Conservation (phyloP, 2,113 vertebrate species). For the Pungitius pungitius region DNA sequence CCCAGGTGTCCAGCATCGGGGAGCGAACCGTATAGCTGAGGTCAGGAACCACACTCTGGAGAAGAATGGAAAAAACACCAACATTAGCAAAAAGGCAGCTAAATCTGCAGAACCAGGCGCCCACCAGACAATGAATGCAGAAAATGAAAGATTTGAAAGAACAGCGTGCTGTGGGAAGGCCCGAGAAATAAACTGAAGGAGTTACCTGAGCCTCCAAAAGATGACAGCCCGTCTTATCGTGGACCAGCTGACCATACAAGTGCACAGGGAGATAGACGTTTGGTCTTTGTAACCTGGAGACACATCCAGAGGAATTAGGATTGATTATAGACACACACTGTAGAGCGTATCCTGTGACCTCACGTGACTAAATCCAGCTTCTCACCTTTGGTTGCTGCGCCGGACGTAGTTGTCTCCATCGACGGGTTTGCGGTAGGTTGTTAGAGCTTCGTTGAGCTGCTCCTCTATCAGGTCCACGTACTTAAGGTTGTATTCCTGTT, state of each 20-base stretch:
- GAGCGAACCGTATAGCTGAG: slow-evolving; percentile 94
- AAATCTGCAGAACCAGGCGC: not conserved
- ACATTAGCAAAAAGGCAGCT: not conserved
- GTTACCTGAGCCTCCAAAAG: slow-evolving; percentile 94
- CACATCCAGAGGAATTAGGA: slow-evolving; percentile 31
- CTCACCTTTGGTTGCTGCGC: slow-evolving; percentile 95
- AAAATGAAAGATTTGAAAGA: not conserved
- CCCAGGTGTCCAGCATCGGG: slow-evolving; percentile 97
- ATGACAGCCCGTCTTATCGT: slow-evolving; percentile 98
- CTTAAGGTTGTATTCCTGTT: slow-evolving; percentile 96
- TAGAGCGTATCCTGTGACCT: not conserved
- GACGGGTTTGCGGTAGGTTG: slow-evolving; percentile 95
- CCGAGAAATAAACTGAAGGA: not conserved
- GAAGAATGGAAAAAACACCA: slow-evolving; percentile 7
- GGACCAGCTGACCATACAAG: slow-evolving; percentile 96
- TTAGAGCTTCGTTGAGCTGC: slow-evolving; percentile 97
- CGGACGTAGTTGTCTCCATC: slow-evolving; percentile 99
- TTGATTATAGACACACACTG: not conserved
- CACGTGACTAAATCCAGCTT: not conserved
- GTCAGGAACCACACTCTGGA: slow-evolving; percentile 92
- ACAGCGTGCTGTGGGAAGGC: not conserved
- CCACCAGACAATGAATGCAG: not conserved
- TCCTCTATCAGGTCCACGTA: slow-evolving; percentile 98
- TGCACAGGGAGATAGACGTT: slow-evolving; percentile 96
- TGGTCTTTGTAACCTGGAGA: slow-evolving; percentile 93